Conservation (phyloP, 2,113 vertebrate genomes). For the Coptodon rendalli region DNA sequence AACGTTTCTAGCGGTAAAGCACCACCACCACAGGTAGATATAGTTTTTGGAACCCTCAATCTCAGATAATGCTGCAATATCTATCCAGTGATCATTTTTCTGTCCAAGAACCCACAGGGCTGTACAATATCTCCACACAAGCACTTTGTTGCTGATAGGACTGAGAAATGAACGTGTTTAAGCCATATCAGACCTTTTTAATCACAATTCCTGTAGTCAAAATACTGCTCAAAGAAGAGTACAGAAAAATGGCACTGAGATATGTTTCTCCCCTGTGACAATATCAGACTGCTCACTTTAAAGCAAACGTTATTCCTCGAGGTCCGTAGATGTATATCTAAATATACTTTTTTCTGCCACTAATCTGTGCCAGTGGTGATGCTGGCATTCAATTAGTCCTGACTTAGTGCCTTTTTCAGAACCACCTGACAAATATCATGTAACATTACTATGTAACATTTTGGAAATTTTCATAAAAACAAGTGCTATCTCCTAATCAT, state of each 20-base stretch:
- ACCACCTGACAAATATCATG: neutral
- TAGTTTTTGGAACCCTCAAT: neutral
- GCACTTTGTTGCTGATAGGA: neutral
- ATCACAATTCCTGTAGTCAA: neutral
- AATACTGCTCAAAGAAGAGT: neutral
- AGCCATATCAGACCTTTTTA: neutral
- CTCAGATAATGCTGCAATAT: neutral
- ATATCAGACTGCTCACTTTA: neutral
- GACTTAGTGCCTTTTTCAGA: neutral
- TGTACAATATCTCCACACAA: neutral
- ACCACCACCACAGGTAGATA: neutral
- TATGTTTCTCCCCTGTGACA: neutral
- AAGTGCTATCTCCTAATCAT: neutral
- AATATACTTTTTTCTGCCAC: neutral
- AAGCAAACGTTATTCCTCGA: neutral
- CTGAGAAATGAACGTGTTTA: neutral
- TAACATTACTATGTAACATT: neutral
- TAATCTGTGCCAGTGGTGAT: neutral
- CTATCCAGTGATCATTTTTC: neutral
- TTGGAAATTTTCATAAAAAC: neutral
- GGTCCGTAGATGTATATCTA: neutral
- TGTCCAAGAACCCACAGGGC: neutral
- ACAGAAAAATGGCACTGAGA: neutral
- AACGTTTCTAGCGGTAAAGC: neutral
- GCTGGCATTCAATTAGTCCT: neutral